Conservation (phyloP, 2,888 invertebrate species). For the Cephus spinipes region DNA sequence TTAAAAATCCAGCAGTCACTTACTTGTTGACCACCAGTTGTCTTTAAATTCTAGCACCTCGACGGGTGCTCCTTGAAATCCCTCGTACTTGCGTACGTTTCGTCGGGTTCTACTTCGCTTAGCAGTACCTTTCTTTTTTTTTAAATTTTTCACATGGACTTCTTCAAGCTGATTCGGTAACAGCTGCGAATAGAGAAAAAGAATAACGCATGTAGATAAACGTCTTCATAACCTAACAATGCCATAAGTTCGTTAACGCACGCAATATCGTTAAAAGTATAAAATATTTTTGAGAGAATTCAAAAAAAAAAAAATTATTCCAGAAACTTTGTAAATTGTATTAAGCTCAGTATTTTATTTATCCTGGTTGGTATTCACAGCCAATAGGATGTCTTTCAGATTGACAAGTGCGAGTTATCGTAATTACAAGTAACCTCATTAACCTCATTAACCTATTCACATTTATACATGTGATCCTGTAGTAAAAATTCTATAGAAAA, state of each 20-base stretch:
- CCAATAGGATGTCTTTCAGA: background rate
- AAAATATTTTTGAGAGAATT: background rate
- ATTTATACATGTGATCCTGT: background rate
- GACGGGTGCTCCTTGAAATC: conserved; percentile 31
- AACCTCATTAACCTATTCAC: background rate
- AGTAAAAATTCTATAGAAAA: background rate
- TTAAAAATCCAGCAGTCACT: conserved; percentile 15
- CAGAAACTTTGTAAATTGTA: background rate
- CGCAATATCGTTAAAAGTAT: background rate
- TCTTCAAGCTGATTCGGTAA: background rate
- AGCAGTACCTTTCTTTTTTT: background rate
- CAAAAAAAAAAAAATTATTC: background rate
- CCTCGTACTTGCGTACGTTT: background rate
- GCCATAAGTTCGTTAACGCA: background rate
- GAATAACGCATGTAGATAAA: background rate
- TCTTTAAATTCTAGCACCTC: conserved; percentile 38
- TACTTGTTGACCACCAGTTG: conserved; percentile 61
- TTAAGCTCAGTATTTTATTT: background rate
- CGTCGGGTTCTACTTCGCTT: background rate
- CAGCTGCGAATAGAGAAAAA: background rate
- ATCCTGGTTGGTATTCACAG: background rate
- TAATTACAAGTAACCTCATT: background rate
- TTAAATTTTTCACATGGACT: background rate
- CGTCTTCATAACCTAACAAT: background rate
- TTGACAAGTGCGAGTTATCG: background rate